These are phyloP conservation scores for Pseudorectes ferrugineus DNA, from an alignment of 2,113 vertebrate genomes.

Conservation along the genomic window DNA sequence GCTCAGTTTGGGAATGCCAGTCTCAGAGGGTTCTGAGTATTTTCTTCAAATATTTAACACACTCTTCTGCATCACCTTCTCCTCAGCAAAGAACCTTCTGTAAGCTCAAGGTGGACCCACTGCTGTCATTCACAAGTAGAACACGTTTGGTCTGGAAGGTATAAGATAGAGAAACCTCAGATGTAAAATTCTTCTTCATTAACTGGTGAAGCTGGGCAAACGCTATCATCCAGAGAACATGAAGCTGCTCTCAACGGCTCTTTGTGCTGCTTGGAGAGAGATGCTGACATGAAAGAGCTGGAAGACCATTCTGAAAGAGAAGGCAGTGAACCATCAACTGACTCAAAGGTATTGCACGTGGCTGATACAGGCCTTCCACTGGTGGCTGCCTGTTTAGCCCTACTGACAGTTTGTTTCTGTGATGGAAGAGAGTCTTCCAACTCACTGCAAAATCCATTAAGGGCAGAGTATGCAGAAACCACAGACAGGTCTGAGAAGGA, in stretches of 20 bases:
- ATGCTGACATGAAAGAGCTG: neutral
- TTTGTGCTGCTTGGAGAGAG: neutral
- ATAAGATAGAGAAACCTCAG: neutral
- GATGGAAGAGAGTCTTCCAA: constrained; percentile 2
- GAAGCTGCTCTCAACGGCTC: neutral
- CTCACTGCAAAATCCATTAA: constrained; percentile 61
- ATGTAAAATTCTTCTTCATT: constrained; percentile 65
- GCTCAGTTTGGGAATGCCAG: neutral
- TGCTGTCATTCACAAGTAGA: neutral
- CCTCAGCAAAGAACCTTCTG: neutral
- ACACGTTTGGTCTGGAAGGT: accelerated
- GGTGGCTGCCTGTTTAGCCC: neutral
- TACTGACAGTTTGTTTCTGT: neutral
- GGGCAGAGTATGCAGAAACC: constrained; percentile 84
- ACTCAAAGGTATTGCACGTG: constrained; percentile 16
- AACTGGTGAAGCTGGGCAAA: neutral
- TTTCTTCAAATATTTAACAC: neutral
- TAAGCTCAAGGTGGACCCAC: neutral
- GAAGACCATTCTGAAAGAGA: constrained; percentile 51
- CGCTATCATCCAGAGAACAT: neutral
- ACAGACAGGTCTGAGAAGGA: constrained; percentile 83
- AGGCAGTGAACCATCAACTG: neutral
- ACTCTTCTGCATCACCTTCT: neutral
- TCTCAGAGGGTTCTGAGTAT: neutral
- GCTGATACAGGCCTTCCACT: constrained; percentile 56